Conservation (phyloP, 2,113 vertebrate species). For the Takifugu flavidus region DNA sequence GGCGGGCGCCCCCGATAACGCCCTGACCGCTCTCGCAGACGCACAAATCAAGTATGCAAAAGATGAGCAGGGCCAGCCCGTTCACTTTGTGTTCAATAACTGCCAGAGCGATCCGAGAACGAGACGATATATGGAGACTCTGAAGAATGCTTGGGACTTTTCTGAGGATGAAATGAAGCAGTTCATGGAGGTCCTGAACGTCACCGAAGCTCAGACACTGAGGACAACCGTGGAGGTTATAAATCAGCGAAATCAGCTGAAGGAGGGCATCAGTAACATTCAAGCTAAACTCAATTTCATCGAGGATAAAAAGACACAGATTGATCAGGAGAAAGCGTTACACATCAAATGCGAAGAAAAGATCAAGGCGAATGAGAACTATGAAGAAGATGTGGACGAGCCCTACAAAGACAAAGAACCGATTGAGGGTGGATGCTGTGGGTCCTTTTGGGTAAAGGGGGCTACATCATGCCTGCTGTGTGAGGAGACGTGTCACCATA, state of each 20-base stretch:
- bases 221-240: background rate
- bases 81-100: too few relatives aligned
- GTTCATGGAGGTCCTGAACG: too few relatives aligned
- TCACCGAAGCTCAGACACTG: too few relatives aligned
- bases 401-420: background rate
- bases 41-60: too few relatives aligned
- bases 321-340: background rate
- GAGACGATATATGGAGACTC: too few relatives aligned
- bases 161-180: too few relatives aligned
- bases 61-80: too few relatives aligned
- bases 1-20: too few relatives aligned
- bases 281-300: background rate
- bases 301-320: background rate
- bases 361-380: background rate
- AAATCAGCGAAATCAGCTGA: background rate
- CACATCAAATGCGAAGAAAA: background rate
- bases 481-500: slow-evolving; percentile 18
- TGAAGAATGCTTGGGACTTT: too few relatives aligned
- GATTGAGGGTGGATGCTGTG: background rate
- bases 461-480: slow-evolving; percentile 11
- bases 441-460: background rate
- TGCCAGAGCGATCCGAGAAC: too few relatives aligned
- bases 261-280: background rate
- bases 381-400: background rate
- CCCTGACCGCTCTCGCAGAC: too few relatives aligned